Percentiles rank a stretch among this genome's conserved stretches.
phyloP scores from a whole-genome alignment of 2,113 vertebrate genomes.

The Lates calcarifer region DNA sequence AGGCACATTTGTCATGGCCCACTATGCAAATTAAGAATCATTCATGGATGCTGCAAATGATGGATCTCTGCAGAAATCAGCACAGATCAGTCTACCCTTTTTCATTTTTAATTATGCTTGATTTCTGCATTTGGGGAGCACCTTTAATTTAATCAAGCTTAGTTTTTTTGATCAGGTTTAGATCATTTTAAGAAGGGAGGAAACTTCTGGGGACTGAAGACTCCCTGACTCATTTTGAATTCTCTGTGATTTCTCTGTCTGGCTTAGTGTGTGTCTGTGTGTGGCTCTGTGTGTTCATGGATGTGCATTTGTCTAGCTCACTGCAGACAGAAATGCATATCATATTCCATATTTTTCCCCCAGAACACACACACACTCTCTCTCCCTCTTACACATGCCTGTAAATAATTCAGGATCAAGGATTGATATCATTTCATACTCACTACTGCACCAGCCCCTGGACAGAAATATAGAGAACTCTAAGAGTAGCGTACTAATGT shows the following conservation, averaged over 20 bases:
- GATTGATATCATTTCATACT: conserved; percentile 40
- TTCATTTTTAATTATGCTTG: not conserved
- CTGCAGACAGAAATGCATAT: conserved; percentile 26
- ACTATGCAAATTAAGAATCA: conserved; percentile 68
- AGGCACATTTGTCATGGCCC: conserved; percentile 50
- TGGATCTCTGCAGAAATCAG: conserved; percentile 56
- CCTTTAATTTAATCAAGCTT: conserved; percentile 4
- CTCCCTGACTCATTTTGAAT: conserved; percentile 14
- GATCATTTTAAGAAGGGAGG: not conserved
- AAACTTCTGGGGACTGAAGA: not conserved
- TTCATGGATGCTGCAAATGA: conserved; percentile 57
- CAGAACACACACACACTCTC: not conserved
- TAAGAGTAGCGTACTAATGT: not conserved
- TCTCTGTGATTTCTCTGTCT: conserved; percentile 31
- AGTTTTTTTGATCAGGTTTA: not conserved
- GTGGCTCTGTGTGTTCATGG: not conserved
- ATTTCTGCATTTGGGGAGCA: not conserved
- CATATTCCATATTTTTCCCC: conserved; percentile 2
- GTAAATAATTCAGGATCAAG: conserved; percentile 58
- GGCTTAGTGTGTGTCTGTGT: not conserved
- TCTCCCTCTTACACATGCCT: not conserved
- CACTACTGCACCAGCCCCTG: not conserved
- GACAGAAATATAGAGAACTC: not conserved
- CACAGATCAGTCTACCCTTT: conserved; percentile 16
- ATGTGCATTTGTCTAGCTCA: conserved; percentile 19